Evolutionary conservation across 2,888 invertebrate species (phyloP).

Genomic region (Yponomeuta malinellus): DNA sequence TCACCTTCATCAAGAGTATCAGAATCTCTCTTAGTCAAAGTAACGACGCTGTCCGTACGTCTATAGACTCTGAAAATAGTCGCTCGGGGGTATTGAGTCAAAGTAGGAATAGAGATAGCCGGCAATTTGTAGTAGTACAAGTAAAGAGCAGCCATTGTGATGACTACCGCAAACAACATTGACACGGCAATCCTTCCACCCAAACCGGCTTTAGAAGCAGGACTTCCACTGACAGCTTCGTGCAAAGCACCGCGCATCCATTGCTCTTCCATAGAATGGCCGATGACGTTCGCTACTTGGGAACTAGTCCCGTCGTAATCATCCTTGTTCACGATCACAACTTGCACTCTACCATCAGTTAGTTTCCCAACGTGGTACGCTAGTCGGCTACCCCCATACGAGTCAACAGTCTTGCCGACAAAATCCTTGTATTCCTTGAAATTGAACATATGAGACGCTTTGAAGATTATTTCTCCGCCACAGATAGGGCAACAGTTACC

Average conservation of each 20-base stretch:
- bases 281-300: conserved; percentile 41
- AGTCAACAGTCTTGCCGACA: conserved; percentile 35
- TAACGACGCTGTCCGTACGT: conserved; percentile 60
- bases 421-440: conserved; percentile 38
- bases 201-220: conserved; percentile 41
- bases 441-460: conserved; percentile 44
- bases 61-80: conserved; percentile 46
- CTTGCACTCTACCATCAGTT: conserved; percentile 40
- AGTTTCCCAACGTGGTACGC: conserved; percentile 49
- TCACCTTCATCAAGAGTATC: conserved; percentile 25
- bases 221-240: conserved; percentile 43
- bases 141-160: conserved; percentile 44
- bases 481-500: conserved; percentile 64
- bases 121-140: conserved; percentile 52
- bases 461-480: conserved; percentile 48
- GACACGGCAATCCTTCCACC: conserved; percentile 50
- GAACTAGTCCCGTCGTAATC: conserved; percentile 52
- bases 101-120: conserved; percentile 30
- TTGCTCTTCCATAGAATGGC: conserved; percentile 35
- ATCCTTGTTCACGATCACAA: conserved; percentile 53
- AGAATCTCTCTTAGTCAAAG: conserved; percentile 57
- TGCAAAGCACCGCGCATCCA: conserved; percentile 29
- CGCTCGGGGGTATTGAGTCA: conserved; percentile 23
- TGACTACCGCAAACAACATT: conserved; percentile 48
- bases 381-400: conserved; percentile 34